A percentile compares a stretch with the other conserved stretches of the same genome.
phyloP scores from a whole-genome alignment of 1,140 invertebrate species.

The Heliconius himera region DNA sequence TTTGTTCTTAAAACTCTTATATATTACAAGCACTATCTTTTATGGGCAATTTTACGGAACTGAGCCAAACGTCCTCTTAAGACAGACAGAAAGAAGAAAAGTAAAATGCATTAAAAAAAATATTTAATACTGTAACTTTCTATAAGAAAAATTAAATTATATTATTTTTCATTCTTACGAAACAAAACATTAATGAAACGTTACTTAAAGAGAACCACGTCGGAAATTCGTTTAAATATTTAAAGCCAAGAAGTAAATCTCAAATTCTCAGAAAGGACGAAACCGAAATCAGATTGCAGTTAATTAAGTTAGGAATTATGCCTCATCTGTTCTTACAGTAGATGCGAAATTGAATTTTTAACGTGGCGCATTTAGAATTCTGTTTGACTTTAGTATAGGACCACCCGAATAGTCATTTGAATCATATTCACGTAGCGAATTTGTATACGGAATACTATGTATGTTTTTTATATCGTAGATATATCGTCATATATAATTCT shows the following conservation, averaged over 20 bases:
- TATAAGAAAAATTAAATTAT: not conserved
- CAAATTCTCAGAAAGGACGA: conserved; percentile 10
- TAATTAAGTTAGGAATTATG: conserved; percentile 2
- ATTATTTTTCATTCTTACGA: not conserved
- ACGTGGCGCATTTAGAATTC: not conserved
- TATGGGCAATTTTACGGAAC: no score
- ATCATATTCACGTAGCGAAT: conserved; percentile 22
- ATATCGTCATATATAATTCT: no score
- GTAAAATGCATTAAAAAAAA: no score
- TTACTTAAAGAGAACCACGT: not conserved
- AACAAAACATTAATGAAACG: not conserved
- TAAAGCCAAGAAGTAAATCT: not conserved
- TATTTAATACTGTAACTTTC: not conserved
- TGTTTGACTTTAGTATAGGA: not conserved
- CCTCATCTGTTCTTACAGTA: conserved; percentile 3
- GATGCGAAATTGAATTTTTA: not conserved
- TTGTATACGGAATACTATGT: not conserved
- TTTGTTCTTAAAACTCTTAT: no score
- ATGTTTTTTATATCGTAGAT: not conserved
- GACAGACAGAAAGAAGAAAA: no score
- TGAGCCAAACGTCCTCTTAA: no score
- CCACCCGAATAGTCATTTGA: conserved; percentile 15
- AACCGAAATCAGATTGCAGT: conserved; percentile 2
- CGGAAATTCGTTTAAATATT: not conserved
- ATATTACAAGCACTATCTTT: no score